Base-by-base conservation (phyloP, 2,888 invertebrate genomes). In the Ashinkailepas kermadecensis region DNA sequence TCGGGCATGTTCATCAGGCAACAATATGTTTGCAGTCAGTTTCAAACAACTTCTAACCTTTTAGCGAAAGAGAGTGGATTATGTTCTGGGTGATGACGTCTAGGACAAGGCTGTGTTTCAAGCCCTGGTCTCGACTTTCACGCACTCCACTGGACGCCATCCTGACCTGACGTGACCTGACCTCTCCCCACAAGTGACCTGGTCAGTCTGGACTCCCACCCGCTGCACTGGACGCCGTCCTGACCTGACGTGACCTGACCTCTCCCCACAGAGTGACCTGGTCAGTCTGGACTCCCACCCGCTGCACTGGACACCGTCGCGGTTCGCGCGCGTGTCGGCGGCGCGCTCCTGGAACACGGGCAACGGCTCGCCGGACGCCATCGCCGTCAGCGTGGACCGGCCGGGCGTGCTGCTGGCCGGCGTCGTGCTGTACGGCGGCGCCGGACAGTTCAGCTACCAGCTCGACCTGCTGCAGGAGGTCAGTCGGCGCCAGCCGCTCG, bases 291-390 rank as follows among this genome's bases (percentile, higher is more conserved):
- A 74, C 74, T 39, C 74, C 1, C 74, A 74, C 74, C 74, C 74
- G 74, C 82, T 84, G 57, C 83, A 83, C 82, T 81, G 82, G 79
- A 96, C 97, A 0, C 95, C 96, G 0, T 94, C 94, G 64, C 91
- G 98, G 57, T 99, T 98, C 88, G 94, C 95, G 74, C 92, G 96
- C 80, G 93, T 94, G 78, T 97, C 96, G 87, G 92, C 94, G 85
- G 93, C 93, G 80, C 92, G 96, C 78, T 94, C 95, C 0, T 99
- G 99, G 99, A 97, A 98, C 87, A 96, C 97, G 0, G 96, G 97
- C 8, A 96, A 96, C 87, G 97, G 97, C 59, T 96, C 96, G 15
- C 96, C 97, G 0, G 99, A 99, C 88, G 97, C 97, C 0, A 94
- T 99, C 85, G 95, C 95, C 86, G 96, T 98, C 86, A 93, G 93